Evolutionary conservation across 2,888 invertebrate species (phyloP).

Genomic region (Dynastes hyllus): DNA sequence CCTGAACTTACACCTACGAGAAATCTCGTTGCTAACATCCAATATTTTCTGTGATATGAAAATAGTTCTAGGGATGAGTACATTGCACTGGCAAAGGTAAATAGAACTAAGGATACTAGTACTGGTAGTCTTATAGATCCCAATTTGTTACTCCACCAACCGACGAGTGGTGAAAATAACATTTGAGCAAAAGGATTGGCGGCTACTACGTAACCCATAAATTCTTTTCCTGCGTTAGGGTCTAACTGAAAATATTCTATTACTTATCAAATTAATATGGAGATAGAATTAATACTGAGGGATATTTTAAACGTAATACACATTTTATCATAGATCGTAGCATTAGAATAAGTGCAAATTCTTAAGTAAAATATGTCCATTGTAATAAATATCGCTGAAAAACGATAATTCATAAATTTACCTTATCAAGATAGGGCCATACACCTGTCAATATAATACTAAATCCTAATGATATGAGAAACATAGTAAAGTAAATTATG

Average conservation of each 20-base stretch:
- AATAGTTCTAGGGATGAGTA: constrained; percentile 86
- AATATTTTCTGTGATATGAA: constrained; percentile 77
- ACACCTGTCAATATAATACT: constrained; percentile 91
- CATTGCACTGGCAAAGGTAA: constrained; percentile 81
- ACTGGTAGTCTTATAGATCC: constrained; percentile 83
- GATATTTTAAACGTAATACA: no score
- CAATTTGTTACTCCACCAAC: constrained; percentile 88
- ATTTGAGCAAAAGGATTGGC: constrained; percentile 92
- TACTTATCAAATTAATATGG: background rate
- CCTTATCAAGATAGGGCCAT: constrained; percentile 91
- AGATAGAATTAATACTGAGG: no score
- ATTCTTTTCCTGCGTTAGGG: constrained; percentile 85
- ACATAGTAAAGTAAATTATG: constrained; percentile 91
- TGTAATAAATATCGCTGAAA: no score
- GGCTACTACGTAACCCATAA: constrained; percentile 88
- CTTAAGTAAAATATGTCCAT: no score
- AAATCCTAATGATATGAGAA: constrained; percentile 91
- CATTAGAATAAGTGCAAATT: no score
- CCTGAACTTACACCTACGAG: constrained; percentile 89
- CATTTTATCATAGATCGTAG: no score
- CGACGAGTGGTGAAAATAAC: constrained; percentile 88
- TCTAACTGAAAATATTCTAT: constrained; percentile 78
- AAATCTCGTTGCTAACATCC: constrained; percentile 85
- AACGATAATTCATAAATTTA: constrained; percentile 66
- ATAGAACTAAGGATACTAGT: constrained; percentile 80